Conservation (phyloP, 2,797 vertebrate species). For the Benthosema pterotum region DNA sequence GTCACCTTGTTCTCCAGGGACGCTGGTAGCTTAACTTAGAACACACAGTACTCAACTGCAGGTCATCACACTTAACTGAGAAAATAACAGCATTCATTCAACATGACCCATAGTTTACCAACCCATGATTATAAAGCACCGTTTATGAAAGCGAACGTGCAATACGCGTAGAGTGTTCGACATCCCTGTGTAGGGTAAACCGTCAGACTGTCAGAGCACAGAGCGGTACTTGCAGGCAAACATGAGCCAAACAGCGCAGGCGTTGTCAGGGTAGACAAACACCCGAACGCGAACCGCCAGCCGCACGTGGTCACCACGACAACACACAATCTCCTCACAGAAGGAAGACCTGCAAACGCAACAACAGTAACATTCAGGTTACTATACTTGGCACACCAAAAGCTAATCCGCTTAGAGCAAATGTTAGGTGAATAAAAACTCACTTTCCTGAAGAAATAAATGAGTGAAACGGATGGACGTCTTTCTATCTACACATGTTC, state of each 20-base stretch:
- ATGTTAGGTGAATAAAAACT: no score
- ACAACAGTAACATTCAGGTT: slow-evolving; percentile 31
- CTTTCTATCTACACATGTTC: no score
- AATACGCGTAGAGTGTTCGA: background rate
- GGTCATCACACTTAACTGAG: no score
- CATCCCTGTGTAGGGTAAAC: background rate
- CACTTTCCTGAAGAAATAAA: no score
- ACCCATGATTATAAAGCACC: background rate
- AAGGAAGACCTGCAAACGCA: slow-evolving; percentile 88
- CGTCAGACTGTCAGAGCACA: slow-evolving; percentile 81
- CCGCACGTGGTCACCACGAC: slow-evolving; percentile 93
- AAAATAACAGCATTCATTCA: no score
- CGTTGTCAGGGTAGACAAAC: slow-evolving; percentile 91
- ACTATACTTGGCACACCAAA: no score
- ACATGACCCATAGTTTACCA: background rate
- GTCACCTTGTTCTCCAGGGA: no score
- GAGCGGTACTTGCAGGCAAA: slow-evolving; percentile 98
- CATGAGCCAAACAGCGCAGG: slow-evolving; percentile 97
- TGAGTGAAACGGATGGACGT: no score
- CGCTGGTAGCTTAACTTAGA: no score
- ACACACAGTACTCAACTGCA: no score
- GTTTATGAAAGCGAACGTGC: background rate
- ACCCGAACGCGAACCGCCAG: slow-evolving; percentile 92
- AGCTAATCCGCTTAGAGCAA: background rate
- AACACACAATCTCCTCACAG: slow-evolving; percentile 95